These are phyloP conservation scores for Chelon labrosus DNA, from an alignment of 2,797 vertebrate species.

Conservation along the genomic window DNA sequence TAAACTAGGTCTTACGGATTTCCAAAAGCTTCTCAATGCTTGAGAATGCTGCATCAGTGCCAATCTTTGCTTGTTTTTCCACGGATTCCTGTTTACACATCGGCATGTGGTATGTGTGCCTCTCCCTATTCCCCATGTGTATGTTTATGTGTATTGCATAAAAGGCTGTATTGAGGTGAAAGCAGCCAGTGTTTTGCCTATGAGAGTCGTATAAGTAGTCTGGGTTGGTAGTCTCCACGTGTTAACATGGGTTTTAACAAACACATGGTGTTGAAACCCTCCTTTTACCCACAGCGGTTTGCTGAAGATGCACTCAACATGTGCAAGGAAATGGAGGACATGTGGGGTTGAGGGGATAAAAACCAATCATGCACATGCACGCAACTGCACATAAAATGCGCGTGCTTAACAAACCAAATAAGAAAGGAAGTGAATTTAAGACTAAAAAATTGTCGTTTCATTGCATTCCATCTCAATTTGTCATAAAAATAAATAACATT, in stretches of 20 bases:
- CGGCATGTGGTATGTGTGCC: conserved; percentile 10
- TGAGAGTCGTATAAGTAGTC: conserved; percentile 33
- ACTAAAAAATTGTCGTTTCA: no score
- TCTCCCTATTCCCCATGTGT: conserved; percentile 24
- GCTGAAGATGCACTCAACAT: not conserved
- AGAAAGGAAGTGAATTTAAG: no score
- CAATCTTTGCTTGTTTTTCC: not conserved
- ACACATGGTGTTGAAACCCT: conserved; percentile 21
- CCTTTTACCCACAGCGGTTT: conserved; percentile 14
- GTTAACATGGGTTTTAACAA: conserved; percentile 46
- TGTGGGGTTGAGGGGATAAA: conserved; percentile 12
- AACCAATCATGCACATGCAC: conserved; percentile 23
- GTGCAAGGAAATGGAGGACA: conserved; percentile 8
- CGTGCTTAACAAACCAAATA: no score
- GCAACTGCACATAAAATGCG: not conserved
- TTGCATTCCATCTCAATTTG: no score
- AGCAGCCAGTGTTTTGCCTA: conserved; percentile 32
- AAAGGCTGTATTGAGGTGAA: conserved; percentile 30
- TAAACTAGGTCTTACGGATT: no score
- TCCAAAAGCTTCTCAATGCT: conserved; percentile 5
- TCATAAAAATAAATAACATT: no score
- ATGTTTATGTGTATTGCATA: conserved; percentile 33
- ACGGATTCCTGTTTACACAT: conserved; percentile 17
- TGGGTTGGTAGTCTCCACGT: conserved; percentile 37
- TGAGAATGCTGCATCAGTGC: not conserved